Conservation (phyloP, 2,113 vertebrate species). For the Cyphomyrus plagiostoma region DNA sequence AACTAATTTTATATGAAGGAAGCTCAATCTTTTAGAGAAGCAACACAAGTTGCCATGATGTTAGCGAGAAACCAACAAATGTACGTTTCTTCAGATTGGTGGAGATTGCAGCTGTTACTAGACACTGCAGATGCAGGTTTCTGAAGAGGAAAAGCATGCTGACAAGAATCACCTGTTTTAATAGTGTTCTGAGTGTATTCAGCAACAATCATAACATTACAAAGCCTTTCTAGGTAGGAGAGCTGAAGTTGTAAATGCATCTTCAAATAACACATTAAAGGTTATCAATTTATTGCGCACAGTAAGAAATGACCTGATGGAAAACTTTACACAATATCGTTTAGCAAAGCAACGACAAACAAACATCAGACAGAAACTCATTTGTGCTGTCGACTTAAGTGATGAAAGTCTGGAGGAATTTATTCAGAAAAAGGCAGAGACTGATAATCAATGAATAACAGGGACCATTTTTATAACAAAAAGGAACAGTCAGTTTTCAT, state of each 20-base stretch:
- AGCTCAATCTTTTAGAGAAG: not conserved
- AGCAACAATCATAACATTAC: not conserved
- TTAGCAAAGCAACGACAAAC: not conserved
- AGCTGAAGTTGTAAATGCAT: not conserved
- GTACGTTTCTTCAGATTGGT: not conserved
- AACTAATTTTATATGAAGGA: not conserved
- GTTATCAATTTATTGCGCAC: constrained; percentile 41
- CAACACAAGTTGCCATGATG: not conserved
- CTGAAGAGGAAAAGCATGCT: not conserved
- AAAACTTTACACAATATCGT: constrained; percentile 29
- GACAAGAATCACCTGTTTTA: not conserved
- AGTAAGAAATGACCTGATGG: constrained; percentile 27
- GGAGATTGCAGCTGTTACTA: not conserved
- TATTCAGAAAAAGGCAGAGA: constrained; percentile 42
- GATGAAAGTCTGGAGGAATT: constrained; percentile 17
- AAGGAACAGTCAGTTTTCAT: constrained; percentile 43
- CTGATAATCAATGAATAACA: constrained; percentile 30
- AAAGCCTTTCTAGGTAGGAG: not conserved
- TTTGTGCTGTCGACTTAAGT: constrained; percentile 10
- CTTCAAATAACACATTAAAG: constrained; percentile 25
- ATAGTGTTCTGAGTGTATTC: not conserved
- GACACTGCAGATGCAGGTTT: not conserved
- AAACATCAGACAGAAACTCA: not conserved
- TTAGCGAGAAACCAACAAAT: not conserved
- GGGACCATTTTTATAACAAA: constrained; percentile 48